Base-by-base conservation (phyloP, 1,140 invertebrate species). In the Onthophagus taurus region DNA sequence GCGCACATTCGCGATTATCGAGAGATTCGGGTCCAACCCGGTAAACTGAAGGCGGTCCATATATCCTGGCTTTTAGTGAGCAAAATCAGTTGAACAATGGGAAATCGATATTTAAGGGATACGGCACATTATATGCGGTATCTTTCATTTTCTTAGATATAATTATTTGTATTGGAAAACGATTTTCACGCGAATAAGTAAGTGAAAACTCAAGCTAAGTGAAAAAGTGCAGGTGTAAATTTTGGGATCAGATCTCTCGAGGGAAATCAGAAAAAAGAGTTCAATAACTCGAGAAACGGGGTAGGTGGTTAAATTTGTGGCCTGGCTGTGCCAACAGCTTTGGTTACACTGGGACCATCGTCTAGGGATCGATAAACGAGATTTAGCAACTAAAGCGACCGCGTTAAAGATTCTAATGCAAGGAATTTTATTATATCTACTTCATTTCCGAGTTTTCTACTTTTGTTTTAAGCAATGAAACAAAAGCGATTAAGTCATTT, bases 361-460 rank as follows among this genome's bases (percentile, higher is more conserved):
- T 38, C 47, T 35, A 18, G 47, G 47, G 47, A 48, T 48, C 35
- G 42, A 48, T 48, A 44, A 48, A 43, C 42, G 30, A 20, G 42
- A 48, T 48, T 48, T 48, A 48, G 39, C 44, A 33, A 33, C 41
- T 34, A 43, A 48, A 48, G 47, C 44, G 47, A 48, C n/a, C n/a
- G n/a, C n/a, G n/a, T 45, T 45, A n/a, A 3, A 11, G 19, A 13
- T 34, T 8, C 19, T 7, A 14, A 9, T 18, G 31, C 17, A 3
- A 14, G 13, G 13, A 34, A 8, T 13, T 34, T 2, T 34, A 14
- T 16, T 34, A 8, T 7, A n/a, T n/a, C n/a, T n/a, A n/a, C n/a
- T n/a, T n/a, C n/a, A n/a, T n/a, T n/a, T n/a, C n/a, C n/a, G n/a
- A n/a, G n/a, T n/a, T n/a, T n/a, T n/a, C n/a, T n/a, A n/a, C n/a